phyloP scores from a whole-genome alignment of 2,888 invertebrate genomes.

The Ditylenchus weischeri region DNA sequence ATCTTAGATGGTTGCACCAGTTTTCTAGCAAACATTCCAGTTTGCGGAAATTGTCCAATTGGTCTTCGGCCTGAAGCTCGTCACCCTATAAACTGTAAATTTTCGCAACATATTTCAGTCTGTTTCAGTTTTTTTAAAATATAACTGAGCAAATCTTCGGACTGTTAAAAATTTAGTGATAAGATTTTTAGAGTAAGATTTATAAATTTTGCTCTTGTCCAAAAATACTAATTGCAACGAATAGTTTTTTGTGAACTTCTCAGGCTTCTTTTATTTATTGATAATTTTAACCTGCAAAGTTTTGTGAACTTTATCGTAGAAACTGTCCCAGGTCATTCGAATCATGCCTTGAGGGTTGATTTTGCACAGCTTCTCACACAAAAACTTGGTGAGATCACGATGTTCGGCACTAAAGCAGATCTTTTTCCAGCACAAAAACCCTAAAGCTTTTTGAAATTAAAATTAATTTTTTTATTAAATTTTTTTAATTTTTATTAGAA shows the following conservation, averaged over 20 bases:
- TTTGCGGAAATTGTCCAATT: slow-evolving; percentile 32
- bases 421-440: slow-evolving; percentile 41
- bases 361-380: slow-evolving; percentile 32
- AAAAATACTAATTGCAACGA: too few species aligned
- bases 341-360: slow-evolving; percentile 35
- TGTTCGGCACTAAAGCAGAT: slow-evolving; percentile 36
- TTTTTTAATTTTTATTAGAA: too few species aligned
- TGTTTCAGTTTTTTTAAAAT: neutral
- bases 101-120: too few species aligned
- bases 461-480: slow-evolving; percentile 3
- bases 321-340: slow-evolving; percentile 41
- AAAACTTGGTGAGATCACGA: slow-evolving; percentile 36
- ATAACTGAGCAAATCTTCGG: too few species aligned
- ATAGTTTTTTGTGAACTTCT: too few species aligned
- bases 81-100: slow-evolving; percentile 29
- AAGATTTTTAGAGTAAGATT: too few species aligned
- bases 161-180: too few species aligned
- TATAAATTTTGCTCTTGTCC: too few species aligned
- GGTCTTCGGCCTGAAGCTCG: slow-evolving; percentile 20
- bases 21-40: slow-evolving; percentile 36
- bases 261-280: too few species aligned
- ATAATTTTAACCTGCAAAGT: slow-evolving; percentile 21
- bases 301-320: slow-evolving; percentile 39
- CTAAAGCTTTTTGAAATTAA: slow-evolving; percentile 17
- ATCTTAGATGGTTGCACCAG: slow-evolving; percentile 33